A percentile compares a stretch with the other conserved stretches of the same genome.
Conservation (phyloP, 2,888 invertebrate genomes). For the Thelaira solivaga region DNA sequence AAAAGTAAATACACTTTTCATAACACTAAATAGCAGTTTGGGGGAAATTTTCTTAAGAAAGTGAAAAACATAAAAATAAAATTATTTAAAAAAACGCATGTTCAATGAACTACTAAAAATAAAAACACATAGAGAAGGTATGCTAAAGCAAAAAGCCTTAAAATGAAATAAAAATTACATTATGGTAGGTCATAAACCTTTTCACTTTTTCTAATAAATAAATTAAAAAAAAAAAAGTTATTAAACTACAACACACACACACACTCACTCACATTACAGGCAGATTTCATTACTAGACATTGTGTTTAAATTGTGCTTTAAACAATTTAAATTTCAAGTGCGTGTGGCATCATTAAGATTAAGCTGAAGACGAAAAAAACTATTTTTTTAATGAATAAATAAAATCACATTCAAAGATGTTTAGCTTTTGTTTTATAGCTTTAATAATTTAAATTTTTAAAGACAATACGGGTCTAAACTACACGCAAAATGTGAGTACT, state of each 20-base stretch:
- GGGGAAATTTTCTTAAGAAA: too few relatives aligned
- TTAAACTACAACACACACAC: background rate
- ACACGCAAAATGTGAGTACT: too few relatives aligned
- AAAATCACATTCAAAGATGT: slow-evolving; percentile 13
- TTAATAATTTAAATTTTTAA: background rate
- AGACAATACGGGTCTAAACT: too few relatives aligned
- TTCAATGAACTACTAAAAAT: too few relatives aligned
- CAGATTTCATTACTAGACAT: background rate
- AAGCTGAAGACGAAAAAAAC: background rate
- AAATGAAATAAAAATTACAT: slow-evolving; percentile 22
- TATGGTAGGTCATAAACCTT: slow-evolving; percentile 55
- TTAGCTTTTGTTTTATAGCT: background rate
- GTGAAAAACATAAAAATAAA: too few relatives aligned
- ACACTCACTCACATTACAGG: slow-evolving; percentile 9
- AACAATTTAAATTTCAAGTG: slow-evolving; percentile 51
- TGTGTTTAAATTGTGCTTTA: slow-evolving; percentile 28
- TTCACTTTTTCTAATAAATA: slow-evolving; percentile 34
- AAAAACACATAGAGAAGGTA: too few relatives aligned
- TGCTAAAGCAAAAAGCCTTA: background rate
- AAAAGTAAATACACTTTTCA: background rate
- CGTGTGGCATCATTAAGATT: slow-evolving; percentile 41
- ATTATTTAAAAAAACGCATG: too few relatives aligned
- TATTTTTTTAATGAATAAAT: background rate
- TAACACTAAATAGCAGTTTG: too few relatives aligned
- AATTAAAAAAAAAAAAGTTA: background rate